A percentile compares a stretch with the other conserved stretches of the same genome.
These are phyloP conservation scores for Struthidea cinerea DNA, from an alignment of 2,113 vertebrate genomes.

Conservation along the genomic window DNA sequence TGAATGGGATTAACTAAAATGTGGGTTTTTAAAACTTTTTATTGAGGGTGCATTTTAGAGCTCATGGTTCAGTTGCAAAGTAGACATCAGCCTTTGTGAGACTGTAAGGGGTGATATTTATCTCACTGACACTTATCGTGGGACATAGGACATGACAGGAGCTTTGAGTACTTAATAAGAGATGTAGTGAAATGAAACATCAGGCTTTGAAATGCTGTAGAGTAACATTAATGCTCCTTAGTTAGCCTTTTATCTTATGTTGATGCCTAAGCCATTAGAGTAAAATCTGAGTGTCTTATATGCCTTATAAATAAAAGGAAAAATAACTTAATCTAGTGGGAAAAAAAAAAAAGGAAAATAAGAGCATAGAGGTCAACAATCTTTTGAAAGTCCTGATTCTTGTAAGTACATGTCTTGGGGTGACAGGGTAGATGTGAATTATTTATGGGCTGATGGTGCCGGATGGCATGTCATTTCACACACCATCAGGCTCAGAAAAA, in stretches of 20 bases:
- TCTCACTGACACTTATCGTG: not conserved
- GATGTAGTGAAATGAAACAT: not conserved
- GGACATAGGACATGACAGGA: not conserved
- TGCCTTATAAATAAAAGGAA: not conserved
- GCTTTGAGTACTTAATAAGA: not conserved
- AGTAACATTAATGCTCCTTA: not conserved
- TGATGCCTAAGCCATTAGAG: not conserved
- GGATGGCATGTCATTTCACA: constrained; percentile 10
- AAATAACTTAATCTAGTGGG: not conserved
- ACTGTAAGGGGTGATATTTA: not conserved
- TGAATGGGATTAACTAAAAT: not conserved
- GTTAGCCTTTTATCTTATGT: not conserved
- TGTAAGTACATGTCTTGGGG: no score
- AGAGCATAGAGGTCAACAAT: not conserved
- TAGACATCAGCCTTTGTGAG: not conserved
- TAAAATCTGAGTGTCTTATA: not conserved
- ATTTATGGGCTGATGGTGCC: constrained; percentile 1
- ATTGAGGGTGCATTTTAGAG: not conserved
- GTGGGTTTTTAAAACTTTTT: accelerated
- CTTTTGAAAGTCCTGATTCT: not conserved
- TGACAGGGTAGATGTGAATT: not conserved
- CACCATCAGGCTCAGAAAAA: constrained; percentile 5
- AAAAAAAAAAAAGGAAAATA: not conserved
- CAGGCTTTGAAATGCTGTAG: not conserved
- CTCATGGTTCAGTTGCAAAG: not conserved